Evolutionary conservation across 1,140 invertebrate genomes (phyloP), one percentile per base, ranked within the genome.

Genomic region (Sminthurides bifidus): DNA sequence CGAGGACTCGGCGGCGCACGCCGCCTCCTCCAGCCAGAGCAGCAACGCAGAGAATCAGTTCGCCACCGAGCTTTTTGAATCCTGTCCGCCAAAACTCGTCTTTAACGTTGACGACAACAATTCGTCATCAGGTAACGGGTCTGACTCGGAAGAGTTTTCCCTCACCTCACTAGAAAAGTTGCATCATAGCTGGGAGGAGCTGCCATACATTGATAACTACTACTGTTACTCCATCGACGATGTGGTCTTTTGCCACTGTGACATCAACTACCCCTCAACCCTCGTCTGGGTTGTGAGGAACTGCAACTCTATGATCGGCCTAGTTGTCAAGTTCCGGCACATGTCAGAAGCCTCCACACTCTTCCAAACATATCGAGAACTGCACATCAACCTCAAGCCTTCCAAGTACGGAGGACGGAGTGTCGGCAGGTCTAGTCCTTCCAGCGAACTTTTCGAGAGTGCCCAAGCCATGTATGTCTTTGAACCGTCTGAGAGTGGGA

Each of bases 181-280:
- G 12, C 55, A 58, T 4, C 58, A 55, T 2, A 55, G 50, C 35
- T 64, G 63, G 63, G 63, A 64, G 44, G 44, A 35, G 8, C 52
- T 64, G 30, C 59, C 63, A n/a, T 61, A 61, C 31, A 35, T 58
- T 17, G 56, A 52, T n/a, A 59, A 53, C 15, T 61, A 61, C 38
- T 59, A 64, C 29, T 64, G 59, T n/a, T 64, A 64, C 30, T 56
- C 59, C 19, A 59, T 64, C 30, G 56, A 64, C 30, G 63, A 64
- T 31, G 59, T 64, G 10, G 56, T 64, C 27, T 64, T 64, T 38
- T 64, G 63, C 43, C 63, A 64, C 46, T 60, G 59, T 35, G 63
- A 64, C 52, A 29, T 54, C 10, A 38, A 50, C n/a, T 57, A 64
- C 30, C 54, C 63, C 3, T 59, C 59, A 24, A 61, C 58, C 0